Evolutionary conservation across 1,140 invertebrate genomes (phyloP), one percentile per base, ranked within the genome.

Genomic region (Micrasema longulum): DNA sequence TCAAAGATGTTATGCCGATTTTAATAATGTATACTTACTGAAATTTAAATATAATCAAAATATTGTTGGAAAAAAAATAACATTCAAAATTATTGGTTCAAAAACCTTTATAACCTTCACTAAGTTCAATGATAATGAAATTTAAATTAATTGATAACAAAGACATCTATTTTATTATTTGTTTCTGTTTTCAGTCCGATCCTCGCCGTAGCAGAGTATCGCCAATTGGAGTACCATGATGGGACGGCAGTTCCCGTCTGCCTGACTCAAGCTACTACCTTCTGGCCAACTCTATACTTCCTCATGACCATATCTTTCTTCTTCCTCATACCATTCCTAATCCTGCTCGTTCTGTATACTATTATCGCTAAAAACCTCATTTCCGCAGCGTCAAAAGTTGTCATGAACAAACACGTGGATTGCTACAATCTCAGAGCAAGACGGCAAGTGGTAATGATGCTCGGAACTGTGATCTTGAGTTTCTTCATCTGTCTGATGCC

Each of bases 401-500:
- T 87, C 26, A 80, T 87, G 78, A 86, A 87, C 75, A 88, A 88
- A 77, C 87, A 87, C 74, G 85, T 86, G 55, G 88, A 91, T 74
- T 86, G 85, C 20, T 89, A 89, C 77, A 88, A 88, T 7, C 83
- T 86, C 1, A 82, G 88, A 76, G 89, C 89, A 0, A 86, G 91
- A 69, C 87, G 85, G 74, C 91, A 93, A 84, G 91, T 92, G 1
- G 90, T 93, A 4, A 77, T 91, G 48, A 96, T 96, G 93, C 84
- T 97, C 16, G 89, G 92, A 23, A 91, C 91, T 0, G 93, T 97
- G 4, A 92, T 96, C 1, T 80, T 92, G 26, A 90, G 92, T 73
- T 97, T 96, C 80, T 97, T 97, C 82, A 78, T 96, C 4, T 96
- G 94, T 77, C 82, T 96, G 7, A 88, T 95, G 77, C 95, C 95